Evolutionary conservation across 2,888 invertebrate species (phyloP), one percentile per base, ranked within the genome.

Genomic region (Brassicogethes aeneus): DNA sequence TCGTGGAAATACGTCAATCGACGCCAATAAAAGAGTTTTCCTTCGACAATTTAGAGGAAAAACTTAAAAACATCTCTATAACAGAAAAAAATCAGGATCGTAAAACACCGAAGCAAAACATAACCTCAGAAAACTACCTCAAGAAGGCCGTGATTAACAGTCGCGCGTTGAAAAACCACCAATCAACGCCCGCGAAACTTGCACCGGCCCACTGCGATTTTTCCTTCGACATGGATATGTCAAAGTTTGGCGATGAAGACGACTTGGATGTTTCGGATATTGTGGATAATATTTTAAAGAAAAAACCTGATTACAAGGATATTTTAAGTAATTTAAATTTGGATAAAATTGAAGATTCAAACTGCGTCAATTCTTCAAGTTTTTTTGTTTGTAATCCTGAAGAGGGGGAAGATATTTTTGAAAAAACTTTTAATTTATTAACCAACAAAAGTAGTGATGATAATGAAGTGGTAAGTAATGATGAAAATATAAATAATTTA

Each of bases 371-470:
- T 44, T 43, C 42, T 17, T 54, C 59, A 0, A 60, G 57, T 48
- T 64, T 65, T 39, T 65, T 65, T 39, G 51, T 54, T 2, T 52
- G 40, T 3, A 46, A 52, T 29, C 46, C 48, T 1, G 70, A n/a
- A n/a, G n/a, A 70, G 15, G 64, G 70, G 29, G 62, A 69, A n/a
- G 80, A 82, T 60, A 71, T 73, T 8, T 82, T 82, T 56, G 80
- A 81, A 62, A 70, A 73, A 54, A 72, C 79, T 2, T 60, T 80
- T 43, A 53, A 60, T 40, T 47, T 51, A 15, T 45, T 42, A 12
- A 33, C 41, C 30, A 23, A 41, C 14, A 48, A 51, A n/a, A 50
- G 51, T 34, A 39, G 35, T 17, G 48, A 48, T 15, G 43, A 37
- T 23, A 43, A 41, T 12, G 41, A 44, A 10, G 46, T 41, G 35